Evolutionary conservation across 2,797 vertebrate species (phyloP), one percentile per base, ranked within the genome.

Genomic region (Hozukius guyotensis): DNA sequence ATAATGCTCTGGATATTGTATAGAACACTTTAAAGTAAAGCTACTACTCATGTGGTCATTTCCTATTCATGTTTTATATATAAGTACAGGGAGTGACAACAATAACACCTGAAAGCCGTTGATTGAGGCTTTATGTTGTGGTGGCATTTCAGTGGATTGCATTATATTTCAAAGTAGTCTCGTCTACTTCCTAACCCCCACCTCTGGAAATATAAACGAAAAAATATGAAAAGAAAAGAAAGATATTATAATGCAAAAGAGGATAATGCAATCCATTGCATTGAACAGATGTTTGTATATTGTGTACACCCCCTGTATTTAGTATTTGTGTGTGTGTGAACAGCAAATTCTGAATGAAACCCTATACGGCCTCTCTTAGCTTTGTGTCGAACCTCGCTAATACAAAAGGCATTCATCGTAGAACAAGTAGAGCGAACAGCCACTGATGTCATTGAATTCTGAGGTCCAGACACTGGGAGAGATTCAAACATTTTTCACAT

Each of bases 401-500:
- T 83, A 89, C 87, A 89, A 92, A 91, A 90, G 86, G 81, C 88
- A 89, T 90, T 90, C 87, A 89, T 85, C 78, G 76, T 10, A 72
- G 70, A 77, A 82, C 61, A 67, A 80, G 83, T 59, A 27, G 73
- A 72, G 70, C 80, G 80, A 79, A 34, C 76, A 66, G 80, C 49
- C 82, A 77, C 80, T 91, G 90, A 90, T 92, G 90, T 92, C 90
- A 93, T 78, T 79, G 78, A 71, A 87, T 80, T 85, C 75, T 81
- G 90, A 90, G 88, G 87, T 88, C 83, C 79, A 89, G 88, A 92
- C 80, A 74, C 87, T 80, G 74, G 56, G 90, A 81, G 75, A 88
- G 78, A 91, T 86, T 93, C 87, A 85, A 85, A 78, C 81, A 86
- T 89, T 85, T 92, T 93, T 90, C 72, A 78, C 85, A 90, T 93